Base-by-base conservation (phyloP, 2,797 vertebrate genomes). In the Apogon talboti region DNA sequence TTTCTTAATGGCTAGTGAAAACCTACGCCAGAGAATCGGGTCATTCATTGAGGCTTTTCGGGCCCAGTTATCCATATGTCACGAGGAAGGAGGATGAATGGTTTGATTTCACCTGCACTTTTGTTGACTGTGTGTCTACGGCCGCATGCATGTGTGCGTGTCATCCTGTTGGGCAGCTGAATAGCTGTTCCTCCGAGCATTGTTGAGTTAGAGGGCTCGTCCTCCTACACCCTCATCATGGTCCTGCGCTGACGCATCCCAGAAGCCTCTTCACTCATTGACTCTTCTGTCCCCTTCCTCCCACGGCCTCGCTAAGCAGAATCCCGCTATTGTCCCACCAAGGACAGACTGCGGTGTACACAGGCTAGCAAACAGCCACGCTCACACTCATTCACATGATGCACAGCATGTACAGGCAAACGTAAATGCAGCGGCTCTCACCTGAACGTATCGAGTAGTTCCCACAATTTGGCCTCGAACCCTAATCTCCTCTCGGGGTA, bases 221-320 rank as follows among this genome's bases (percentile, higher is more conserved):
- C 90, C 89, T 94, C 93, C 92, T 91, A 93, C 92, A 82, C 85
- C 50, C 87, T 84, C 79, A 79, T 87, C 82, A 85, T 85, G 77
- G 89, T 83, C 83, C 83, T 66, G 83, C 33, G 67, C 78, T 92
- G 92, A 94, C 90, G 92, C 89, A 89, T 90, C 88, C 83, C 87
- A 82, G 78, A 92, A 88, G 90, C 89, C 93, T 93, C 93, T 90
- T 94, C 94, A 94, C 89, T 94, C 92, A 91, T 93, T 92, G 91
- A 92, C 88, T 93, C 87, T 69, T 92, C 89, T 92, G 92, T 91
- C 77, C 85, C 79, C 83, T 88, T 91, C 92, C 93, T 92, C 93
- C 94, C 94, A 94, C 94, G 66, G 80, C 68, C 70, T 76, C 14
- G 35, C 81, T 14, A 65, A 55, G 84, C 85, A 93, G 92, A 94